Percentiles rank a stretch among this genome's conserved stretches.
phyloP scores from a whole-genome alignment of 2,113 vertebrate genomes.

The Tupaia chinensis region DNA sequence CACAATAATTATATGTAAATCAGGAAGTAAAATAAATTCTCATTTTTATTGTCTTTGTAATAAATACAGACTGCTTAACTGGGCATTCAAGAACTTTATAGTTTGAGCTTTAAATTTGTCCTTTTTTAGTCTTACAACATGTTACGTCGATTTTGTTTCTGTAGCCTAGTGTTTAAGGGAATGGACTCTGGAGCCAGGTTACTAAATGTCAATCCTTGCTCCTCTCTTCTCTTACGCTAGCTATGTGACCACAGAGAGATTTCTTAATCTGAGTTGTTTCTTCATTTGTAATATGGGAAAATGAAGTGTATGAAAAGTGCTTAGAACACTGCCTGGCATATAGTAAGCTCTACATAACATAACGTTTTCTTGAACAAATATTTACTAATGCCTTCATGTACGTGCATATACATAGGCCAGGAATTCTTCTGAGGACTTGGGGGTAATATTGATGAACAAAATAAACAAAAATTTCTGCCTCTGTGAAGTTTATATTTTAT shows the following conservation, averaged over 20 bases:
- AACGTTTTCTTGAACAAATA: conserved; percentile 19
- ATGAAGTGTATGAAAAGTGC: conserved; percentile 32
- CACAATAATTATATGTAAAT: too few species aligned
- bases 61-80: conserved; percentile 11
- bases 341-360: neutral
- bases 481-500: neutral
- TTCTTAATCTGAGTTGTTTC: conserved; percentile 5
- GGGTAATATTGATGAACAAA: neutral
- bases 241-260: neutral
- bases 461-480: neutral
- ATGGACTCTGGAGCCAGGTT: neutral
- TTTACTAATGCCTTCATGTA: neutral
- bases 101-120: neutral
- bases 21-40: too few species aligned
- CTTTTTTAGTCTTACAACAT: neutral
- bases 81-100: conserved; percentile 34
- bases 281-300: conserved; percentile 18
- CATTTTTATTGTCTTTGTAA: neutral
- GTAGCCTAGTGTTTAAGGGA: neutral
- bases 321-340: neutral
- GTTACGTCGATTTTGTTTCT: conserved; percentile 6
- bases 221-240: neutral
- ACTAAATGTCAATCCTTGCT: conserved; percentile 14
- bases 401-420: neutral
- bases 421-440: neutral